Base-by-base conservation (phyloP, 2,113 vertebrate species). In the Gavia stellata region DNA sequence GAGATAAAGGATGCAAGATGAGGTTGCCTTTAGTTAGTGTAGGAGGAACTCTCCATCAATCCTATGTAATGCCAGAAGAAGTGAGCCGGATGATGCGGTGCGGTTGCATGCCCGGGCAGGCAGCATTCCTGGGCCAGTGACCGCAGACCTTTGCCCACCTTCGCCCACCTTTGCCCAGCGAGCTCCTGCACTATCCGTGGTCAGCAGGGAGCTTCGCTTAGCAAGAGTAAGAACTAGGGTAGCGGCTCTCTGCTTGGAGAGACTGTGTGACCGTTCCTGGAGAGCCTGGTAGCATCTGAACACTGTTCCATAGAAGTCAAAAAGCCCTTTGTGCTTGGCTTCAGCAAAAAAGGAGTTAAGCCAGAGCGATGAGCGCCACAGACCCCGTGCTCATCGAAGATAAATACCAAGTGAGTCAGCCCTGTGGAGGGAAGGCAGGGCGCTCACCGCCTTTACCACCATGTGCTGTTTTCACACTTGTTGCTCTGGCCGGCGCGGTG, bases 361-460 rank as follows among this genome's bases (percentile, higher is more conserved):
- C 34, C 47, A 4, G 16, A 12, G 34, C 44, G 5, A 3, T 1
- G 26, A 67, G 45, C 33, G 6, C 6, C 3, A 1, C 17, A 4
- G n/a, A n/a, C n/a, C 3, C 16, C 1, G 4, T 6, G 42, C 38
- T 1, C 4, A 2, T 36, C 17, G n/a, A 4, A 28, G 47, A 45
- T 25, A 3, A 33, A 11, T 11, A 8, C 34, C 29, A 5, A 8
- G 33, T 1, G 36, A 20, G 45, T 6, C 3, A 4, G 55, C 24
- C 29, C 14, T 8, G 24, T 3, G 7, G 63, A 16, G 66, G 45
- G 59, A 5, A 1, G 44, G 28, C 28, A 31, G 67, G 66, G 6
- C 3, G 1, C 52, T 26, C 7, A 1, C 40, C 6, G 7, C 40
- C 36, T 9, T 21, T 7, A 6, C 15, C 42, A 11, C 31, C 20